Evolutionary conservation across 2,888 invertebrate genomes (phyloP), one percentile per base, ranked within the genome.

Genomic region (Meghimatium bilineatum): DNA sequence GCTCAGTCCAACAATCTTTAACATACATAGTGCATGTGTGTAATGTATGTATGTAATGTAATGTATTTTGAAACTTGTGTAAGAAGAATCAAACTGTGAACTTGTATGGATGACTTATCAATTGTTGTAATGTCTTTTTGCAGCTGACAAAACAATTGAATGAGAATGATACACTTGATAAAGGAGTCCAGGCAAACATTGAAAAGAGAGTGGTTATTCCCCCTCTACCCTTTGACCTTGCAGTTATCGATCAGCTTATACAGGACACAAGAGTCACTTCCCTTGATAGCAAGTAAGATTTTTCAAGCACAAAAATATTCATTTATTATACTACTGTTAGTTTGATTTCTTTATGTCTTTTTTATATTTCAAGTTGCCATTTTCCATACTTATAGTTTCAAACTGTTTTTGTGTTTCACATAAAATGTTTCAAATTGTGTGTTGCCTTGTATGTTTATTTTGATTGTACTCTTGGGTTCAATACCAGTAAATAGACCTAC

Each of bases 261-360:
- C 90, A 93, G 82, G 93, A 94, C 81, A 92, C 93, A 3, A 88
- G 91, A 52, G 90, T 91, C 3, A 90, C 89, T 74, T 91, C 93
- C 36, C 88, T 91, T 49, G 91, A 93, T 87, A 93, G 93, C 93
- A 93, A 93, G 94, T 94, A 87, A 89, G 91, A 89, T 52, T 49
- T n/a, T n/a, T n/a, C n/a, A n/a, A n/a, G n/a, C n/a, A n/a, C n/a
- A n/a, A n/a, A n/a, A n/a, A n/a, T n/a, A n/a, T n/a, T n/a, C n/a
- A n/a, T n/a, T n/a, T n/a, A n/a, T n/a, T n/a, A n/a, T n/a, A n/a
- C n/a, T n/a, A n/a, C n/a, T n/a, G 5, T 44, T 44, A 12, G 44
- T 44, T 5, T 44, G 44, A 44, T 44, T 44, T 44, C 5, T 44
- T 44, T 12, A 44, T 8, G 5, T 44, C 44, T 44, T 8, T 44